Evolutionary conservation across 53 echinoderm and acorn worm species (phyloP).

Genomic region (Holothuria leucospilota): DNA sequence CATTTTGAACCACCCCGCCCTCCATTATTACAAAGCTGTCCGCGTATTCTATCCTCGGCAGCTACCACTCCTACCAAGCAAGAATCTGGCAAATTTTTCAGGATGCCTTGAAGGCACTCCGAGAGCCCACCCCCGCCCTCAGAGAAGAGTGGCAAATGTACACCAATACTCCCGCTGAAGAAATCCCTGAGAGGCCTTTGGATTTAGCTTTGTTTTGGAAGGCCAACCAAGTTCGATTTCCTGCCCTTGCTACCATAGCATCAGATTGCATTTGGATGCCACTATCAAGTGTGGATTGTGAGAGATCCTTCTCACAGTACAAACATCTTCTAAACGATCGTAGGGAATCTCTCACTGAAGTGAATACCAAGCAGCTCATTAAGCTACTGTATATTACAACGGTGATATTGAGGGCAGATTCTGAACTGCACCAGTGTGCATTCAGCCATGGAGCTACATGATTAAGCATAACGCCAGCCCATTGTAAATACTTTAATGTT

Average conservation of each 20-base stretch:
- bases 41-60: slow-evolving; percentile 72
- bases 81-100: not conserved
- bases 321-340: slow-evolving; percentile 68
- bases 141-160: slow-evolving; percentile 4
- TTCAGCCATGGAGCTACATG: too few species aligned
- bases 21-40: slow-evolving; percentile 68
- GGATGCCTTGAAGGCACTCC: not conserved
- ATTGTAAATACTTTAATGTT: too few species aligned
- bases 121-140: slow-evolving; percentile 1
- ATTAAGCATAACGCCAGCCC: too few species aligned
- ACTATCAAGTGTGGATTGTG: slow-evolving; percentile 65
- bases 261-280: slow-evolving; percentile 75
- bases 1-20: slow-evolving; percentile 56
- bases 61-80: slow-evolving; percentile 32
- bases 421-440: not conserved
- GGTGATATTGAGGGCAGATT: slow-evolving; percentile 66
- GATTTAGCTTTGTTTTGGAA: slow-evolving; percentile 64
- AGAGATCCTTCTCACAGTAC: slow-evolving; percentile 72
- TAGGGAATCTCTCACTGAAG: slow-evolving; percentile 64
- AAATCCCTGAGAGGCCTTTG: slow-evolving; percentile 57
- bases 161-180: not conserved
- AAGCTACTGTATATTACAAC: slow-evolving; percentile 69
- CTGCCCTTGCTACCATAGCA: slow-evolving; percentile 54
- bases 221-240: slow-evolving; percentile 47
- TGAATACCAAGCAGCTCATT: slow-evolving; percentile 70